These are phyloP conservation scores for Uloborus diversus DNA, from an alignment of 1,140 invertebrate species.

Conservation along the genomic window DNA sequence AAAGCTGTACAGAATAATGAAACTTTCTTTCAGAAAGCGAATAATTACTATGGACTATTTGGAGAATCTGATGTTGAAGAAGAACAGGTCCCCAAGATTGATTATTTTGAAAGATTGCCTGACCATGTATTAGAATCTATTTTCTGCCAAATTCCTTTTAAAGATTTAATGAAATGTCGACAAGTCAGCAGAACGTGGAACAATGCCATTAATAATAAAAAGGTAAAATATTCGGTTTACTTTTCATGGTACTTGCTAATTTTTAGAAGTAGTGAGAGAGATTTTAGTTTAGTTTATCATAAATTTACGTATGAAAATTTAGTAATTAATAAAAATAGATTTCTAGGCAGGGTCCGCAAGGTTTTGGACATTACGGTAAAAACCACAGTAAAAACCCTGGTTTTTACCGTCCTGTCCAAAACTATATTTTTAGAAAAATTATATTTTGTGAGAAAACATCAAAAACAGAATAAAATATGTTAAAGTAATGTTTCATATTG, in stretches of 20 bases:
- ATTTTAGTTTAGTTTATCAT: background rate
- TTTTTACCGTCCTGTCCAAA: no score
- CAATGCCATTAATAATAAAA: background rate
- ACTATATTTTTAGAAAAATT: no score
- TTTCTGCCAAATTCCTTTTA: conserved; percentile 13
- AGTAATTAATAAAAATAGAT: no score
- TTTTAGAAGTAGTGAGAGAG: background rate
- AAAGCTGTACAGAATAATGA: background rate
- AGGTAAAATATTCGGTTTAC: no score
- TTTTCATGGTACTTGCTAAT: background rate
- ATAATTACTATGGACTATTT: background rate
- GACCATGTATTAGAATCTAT: conserved; percentile 6
- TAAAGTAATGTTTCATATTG: no score
- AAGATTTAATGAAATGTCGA: background rate
- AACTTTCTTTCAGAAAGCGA: background rate
- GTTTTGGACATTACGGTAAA: no score
- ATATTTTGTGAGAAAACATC: no score
- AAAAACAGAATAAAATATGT: no score
- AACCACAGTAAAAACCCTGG: no score
- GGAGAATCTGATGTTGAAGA: background rate
- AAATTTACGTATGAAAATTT: no score
- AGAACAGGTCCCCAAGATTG: background rate
- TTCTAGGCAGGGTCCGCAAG: no score
- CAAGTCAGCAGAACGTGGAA: background rate
- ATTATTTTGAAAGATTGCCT: conserved; percentile 18